phyloP scores from a whole-genome alignment of 2,797 vertebrate genomes.

The Leptatherina wallacei region DNA sequence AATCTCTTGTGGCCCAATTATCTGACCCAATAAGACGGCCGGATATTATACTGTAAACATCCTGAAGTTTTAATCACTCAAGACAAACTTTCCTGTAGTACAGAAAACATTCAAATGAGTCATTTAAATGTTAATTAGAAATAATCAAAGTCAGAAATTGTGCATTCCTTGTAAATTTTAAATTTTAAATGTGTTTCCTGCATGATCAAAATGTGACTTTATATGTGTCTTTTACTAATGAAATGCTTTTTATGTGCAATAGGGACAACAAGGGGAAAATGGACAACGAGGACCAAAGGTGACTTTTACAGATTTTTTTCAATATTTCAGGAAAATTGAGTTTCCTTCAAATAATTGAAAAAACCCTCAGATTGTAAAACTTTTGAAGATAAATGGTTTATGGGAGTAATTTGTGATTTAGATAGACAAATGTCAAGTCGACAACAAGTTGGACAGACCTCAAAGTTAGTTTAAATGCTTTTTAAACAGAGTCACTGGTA shows the following conservation, averaged over 20 bases:
- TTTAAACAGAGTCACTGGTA: no score
- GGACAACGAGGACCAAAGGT: slow-evolving; percentile 86
- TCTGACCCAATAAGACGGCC: background rate
- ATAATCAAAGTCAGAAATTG: background rate
- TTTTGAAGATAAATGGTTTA: background rate
- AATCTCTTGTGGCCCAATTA: background rate
- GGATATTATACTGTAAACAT: background rate
- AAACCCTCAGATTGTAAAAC: background rate
- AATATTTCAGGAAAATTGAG: background rate
- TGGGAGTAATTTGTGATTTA: background rate
- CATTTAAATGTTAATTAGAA: background rate
- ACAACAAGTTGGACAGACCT: background rate
- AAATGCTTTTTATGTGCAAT: slow-evolving; percentile 4
- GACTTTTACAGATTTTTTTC: slow-evolving; percentile 18
- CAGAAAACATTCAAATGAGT: no score
- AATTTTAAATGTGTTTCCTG: background rate
- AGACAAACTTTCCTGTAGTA: background rate
- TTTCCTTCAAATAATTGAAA: background rate
- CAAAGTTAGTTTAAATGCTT: background rate
- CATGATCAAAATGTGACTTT: background rate
- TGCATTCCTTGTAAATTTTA: background rate
- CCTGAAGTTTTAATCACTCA: background rate
- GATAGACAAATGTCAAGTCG: background rate
- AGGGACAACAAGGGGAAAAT: slow-evolving; percentile 85
- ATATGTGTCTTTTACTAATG: background rate